Base-by-base conservation (phyloP, 2,113 vertebrate species). In the Arvicanthis niloticus region DNA sequence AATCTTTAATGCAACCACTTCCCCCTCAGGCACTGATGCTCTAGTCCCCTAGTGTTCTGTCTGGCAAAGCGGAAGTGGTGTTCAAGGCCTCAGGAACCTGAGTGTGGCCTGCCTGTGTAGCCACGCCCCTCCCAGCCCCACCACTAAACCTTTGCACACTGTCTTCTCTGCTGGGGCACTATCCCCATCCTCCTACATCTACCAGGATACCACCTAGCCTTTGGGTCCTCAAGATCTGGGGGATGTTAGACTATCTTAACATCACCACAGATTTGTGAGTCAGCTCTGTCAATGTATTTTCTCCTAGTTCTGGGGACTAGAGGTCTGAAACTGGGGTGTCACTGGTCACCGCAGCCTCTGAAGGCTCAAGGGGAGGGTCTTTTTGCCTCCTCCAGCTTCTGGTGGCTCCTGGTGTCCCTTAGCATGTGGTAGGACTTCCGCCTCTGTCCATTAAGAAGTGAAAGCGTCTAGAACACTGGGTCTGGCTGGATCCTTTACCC, bases 101-200 rank as follows among this genome's bases (percentile, higher is more conserved):
- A 0, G 12, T 73, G 88, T 42, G 62, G 5, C 19, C 70, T 29
- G 10, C 31, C 90, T 9, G 5, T 7, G 80, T 65, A 13, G 31
- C 37, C 22, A 2, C n/a, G 51, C 90, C 56, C 24, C 62, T 19
- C 48, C 2, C 17, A 2, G 67, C 2, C 26, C 68, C 17, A 24
- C n/a, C 12, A 0, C 89, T 1, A n/a, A 77, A 45, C 84, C 65
- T 42, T 8, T 29, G 45, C 40, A 26, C 22, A 10, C 0, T 13
- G 1, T 4, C 56, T 62, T 62, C 65, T 58, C 81, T 42, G 4
- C 48, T 84, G n/a, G 34, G 68, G 3, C 17, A 0, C 16, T 0
- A 1, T 21, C 34, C 37, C n/a, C 65, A 10, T 13, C 17, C 45
- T 16, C 26, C 2, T 24, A 31, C 0, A 0, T 17, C 84, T 9